Base-by-base conservation (phyloP, 2,888 invertebrate species). In the Drosophila mayaguana region DNA sequence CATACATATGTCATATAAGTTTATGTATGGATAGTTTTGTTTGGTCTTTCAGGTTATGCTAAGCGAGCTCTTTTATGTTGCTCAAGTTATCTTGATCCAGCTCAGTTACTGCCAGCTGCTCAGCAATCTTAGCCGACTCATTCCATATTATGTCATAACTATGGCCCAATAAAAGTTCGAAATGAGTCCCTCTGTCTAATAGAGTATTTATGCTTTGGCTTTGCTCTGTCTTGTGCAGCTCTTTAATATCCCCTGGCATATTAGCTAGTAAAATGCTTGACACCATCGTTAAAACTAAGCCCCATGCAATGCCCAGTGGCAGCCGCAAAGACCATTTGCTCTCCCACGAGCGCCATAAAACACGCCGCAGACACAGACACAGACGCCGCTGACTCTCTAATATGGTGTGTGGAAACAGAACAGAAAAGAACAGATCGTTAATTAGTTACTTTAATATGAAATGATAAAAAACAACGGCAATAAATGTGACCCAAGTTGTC, bases 371-470 rank as follows among this genome's bases (percentile, higher is more conserved):
- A 42, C 50, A 28, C 48, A 54, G 55, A 56, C 28, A 36, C 40
- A 60, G n/a, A 45, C 34, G 32, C 20, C 51, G 25, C n/a, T n/a
- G n/a, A n/a, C n/a, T 66, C 63, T 75, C 75, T 66, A 65, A 75
- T 38, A 38, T 40, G 57, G 45, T 45, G 45, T 45, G 57, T 57
- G 45, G 45, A 57, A 48, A 59, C 51, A 36, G 67, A 36, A 34
- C 12, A 34, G 34, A 42, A 11, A 18, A 14, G 64, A 64, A 43
- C 40, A 61, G 66, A 69, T 51, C 60, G 80, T 82, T 82, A 80
- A 80, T 80, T 79, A 82, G 80, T 81, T 65, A 67, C 67, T 82
- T 79, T 82, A 81, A 68, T 82, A 80, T 70, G 62, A 63, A 66
- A 70, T 63, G 72, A 75, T 80, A 70, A 72, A 72, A 62, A 43